Conservation (phyloP, 2,113 vertebrate genomes). For the Xiphophorus maculatus region DNA sequence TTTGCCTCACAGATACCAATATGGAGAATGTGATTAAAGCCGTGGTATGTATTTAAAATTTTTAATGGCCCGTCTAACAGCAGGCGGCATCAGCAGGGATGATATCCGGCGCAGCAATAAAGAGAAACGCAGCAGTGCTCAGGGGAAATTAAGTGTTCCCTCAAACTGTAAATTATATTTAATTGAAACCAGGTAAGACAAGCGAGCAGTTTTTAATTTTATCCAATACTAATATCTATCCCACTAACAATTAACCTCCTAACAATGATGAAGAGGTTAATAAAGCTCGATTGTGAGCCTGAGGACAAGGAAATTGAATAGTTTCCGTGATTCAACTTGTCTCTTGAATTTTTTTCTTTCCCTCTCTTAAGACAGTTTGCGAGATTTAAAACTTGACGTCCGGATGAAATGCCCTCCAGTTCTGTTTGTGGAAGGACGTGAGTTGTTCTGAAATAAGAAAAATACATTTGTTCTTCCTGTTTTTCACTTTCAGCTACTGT, state of each 20-base stretch:
- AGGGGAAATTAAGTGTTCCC: slow-evolving; percentile 56
- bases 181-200: slow-evolving; percentile 38
- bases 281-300: slow-evolving; percentile 19
- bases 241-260: slow-evolving; percentile 24
- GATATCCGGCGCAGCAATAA: slow-evolving; percentile 48
- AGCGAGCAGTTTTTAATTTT: slow-evolving; percentile 26
- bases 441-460: background rate
- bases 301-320: slow-evolving; percentile 22
- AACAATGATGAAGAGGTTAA: slow-evolving; percentile 25
- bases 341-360: slow-evolving; percentile 7
- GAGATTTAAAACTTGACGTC: background rate
- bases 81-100: slow-evolving; percentile 29
- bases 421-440: background rate
- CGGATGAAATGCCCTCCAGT: background rate
- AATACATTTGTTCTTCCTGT: background rate
- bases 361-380: background rate
- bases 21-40: slow-evolving; percentile 39
- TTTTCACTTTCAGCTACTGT: background rate
- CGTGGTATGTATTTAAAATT: slow-evolving; percentile 47
- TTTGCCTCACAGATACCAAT: slow-evolving; percentile 8
- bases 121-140: slow-evolving; percentile 29
- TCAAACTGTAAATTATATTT: slow-evolving; percentile 45
- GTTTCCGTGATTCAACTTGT: slow-evolving; percentile 7
- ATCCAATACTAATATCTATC: slow-evolving; percentile 26
- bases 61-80: slow-evolving; percentile 32